Evolutionary conservation across 1,140 invertebrate species (phyloP), one percentile per base, ranked within the genome.

Genomic region (Drosophila repleta): DNA sequence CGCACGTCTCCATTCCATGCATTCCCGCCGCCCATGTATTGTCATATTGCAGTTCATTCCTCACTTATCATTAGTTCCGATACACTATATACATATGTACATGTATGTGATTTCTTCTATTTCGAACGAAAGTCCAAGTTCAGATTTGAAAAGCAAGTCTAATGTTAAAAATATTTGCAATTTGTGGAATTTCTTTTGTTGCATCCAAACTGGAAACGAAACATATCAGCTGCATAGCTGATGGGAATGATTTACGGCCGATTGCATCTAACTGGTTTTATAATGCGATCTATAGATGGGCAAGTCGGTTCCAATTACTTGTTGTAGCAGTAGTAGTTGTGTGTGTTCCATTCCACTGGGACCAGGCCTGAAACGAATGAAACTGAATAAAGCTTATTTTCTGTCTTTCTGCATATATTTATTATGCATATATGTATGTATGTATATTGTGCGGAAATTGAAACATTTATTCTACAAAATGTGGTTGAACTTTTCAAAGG

Each of bases 1-100:
- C 29, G 48, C n/a, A 29, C 49, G 51, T 79, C 83, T 82, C 39
- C 75, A 71, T 78, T 64, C 64, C 61, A 29, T 18, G 55, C 56
- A 18, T 67, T 77, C 48, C 48, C 4, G 4, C 15, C 6, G 6
- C n/a, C 43, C 17, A 11, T 46, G 4, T 17, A 20, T 46, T 46
- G 17, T 10, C 17, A 35, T 52, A 10, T 52, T 32, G 6, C 24
- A 51, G 15, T 29, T 15, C 21, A 17, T 15, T 29, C 5, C 13
- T 1, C 4, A n/a, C 29, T 32, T 21, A 26, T 49, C 5, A 21
- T 26, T 29, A 3, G 24, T 4, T 24, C 24, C 24, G 2, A 24
- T 24, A 24, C 24, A n/a, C n/a, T n/a, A n/a, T n/a, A 24, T 24
- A 24, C 24, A 46, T 21, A 21, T 41, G n/a, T 6, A 4, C n/a